Conservation (phyloP, 2,888 invertebrate species). For the Eustalomyia histrio region DNA sequence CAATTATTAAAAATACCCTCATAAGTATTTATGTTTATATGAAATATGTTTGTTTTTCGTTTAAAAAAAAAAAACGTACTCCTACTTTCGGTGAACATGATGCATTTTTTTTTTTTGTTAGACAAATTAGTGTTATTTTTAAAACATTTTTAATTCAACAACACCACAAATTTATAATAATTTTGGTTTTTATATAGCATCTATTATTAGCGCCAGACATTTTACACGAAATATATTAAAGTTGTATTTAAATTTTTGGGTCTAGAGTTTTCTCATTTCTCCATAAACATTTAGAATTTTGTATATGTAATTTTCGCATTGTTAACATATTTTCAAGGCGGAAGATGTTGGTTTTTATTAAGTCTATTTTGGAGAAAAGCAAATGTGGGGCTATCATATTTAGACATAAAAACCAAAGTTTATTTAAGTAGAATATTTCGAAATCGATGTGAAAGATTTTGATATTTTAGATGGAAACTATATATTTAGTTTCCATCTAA, state of each 20-base stretch:
- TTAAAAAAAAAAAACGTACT: no score
- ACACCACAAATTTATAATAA: neutral
- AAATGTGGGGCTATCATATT: neutral
- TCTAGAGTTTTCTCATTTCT: slow-evolving; percentile 16
- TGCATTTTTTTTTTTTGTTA: no score
- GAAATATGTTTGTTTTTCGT: no score
- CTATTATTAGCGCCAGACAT: slow-evolving; percentile 62
- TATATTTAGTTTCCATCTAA: no score
- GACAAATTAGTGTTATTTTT: neutral
- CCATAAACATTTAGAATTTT: neutral
- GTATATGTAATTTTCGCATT: slow-evolving; percentile 16
- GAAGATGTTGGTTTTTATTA: slow-evolving; percentile 14
- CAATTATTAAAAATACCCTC: no score
- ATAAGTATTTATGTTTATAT: no score
- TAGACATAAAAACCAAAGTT: neutral
- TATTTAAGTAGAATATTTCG: neutral
- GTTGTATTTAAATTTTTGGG: neutral
- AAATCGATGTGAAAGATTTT: no score
- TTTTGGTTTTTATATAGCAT: neutral
- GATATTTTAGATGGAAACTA: no score
- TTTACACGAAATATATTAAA: slow-evolving; percentile 42
- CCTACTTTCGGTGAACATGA: no score
- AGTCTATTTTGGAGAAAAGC: slow-evolving; percentile 11
- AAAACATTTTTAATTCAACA: neutral
- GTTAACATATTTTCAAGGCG: slow-evolving; percentile 31